Evolutionary conservation across 1,140 invertebrate species (phyloP).

Genomic region (Cherax quadricarinatus): DNA sequence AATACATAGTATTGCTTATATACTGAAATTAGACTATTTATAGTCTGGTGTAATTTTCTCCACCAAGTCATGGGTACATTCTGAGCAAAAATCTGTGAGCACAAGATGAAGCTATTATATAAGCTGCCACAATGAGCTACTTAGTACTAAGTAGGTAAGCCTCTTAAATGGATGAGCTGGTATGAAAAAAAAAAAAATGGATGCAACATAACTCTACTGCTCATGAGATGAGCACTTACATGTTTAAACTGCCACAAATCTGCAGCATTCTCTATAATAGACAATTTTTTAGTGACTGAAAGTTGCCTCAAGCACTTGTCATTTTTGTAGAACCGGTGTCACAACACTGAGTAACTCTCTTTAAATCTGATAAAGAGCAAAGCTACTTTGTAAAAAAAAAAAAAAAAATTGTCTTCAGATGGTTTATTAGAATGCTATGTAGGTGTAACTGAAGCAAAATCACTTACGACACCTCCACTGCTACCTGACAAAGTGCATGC

Average conservation of each 20-base stretch:
- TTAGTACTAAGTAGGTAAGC: neutral
- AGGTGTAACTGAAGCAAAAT: neutral
- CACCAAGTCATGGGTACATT: neutral
- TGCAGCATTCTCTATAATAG: neutral
- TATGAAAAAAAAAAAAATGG: neutral
- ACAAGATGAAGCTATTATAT: neutral
- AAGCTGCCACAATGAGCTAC: neutral
- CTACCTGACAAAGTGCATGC: constrained; percentile 5
- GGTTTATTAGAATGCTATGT: constrained; percentile 3
- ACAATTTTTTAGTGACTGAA: neutral
- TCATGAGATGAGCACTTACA: neutral
- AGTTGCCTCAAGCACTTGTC: neutral
- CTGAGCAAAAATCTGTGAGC: neutral
- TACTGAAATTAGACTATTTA: neutral
- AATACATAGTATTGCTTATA: neutral
- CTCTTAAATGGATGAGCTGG: neutral
- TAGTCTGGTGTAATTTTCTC: neutral
- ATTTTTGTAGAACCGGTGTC: neutral
- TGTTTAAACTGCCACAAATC: neutral
- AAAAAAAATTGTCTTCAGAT: neutral
- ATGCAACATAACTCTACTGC: neutral
- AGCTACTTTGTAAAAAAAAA: neutral
- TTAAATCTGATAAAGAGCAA: neutral
- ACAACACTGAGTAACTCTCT: no score
- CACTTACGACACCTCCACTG: constrained; percentile 3